These are phyloP conservation scores for Theristicus caerulescens DNA, from an alignment of 2,113 vertebrate species.

Conservation along the genomic window DNA sequence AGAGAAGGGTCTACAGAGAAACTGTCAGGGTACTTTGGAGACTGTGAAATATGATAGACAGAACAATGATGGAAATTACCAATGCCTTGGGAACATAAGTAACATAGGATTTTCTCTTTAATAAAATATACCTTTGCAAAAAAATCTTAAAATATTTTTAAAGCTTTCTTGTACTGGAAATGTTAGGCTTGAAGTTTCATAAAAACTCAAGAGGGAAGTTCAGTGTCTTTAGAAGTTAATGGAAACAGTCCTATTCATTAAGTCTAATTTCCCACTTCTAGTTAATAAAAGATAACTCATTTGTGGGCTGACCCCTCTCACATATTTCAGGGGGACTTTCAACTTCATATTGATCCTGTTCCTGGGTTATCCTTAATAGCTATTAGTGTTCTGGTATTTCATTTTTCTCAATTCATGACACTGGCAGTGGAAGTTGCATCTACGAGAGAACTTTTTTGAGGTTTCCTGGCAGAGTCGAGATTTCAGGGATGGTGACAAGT, in stretches of 20 bases:
- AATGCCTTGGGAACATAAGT: not conserved
- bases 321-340: not conserved
- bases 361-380: not conserved
- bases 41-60: not conserved
- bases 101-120: not conserved
- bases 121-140: not conserved
- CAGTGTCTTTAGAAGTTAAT: not conserved
- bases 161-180: not conserved
- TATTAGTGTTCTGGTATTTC: not conserved
- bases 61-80: not conserved
- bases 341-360: not conserved
- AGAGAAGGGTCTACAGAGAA: not conserved
- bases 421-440: not conserved
- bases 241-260: not conserved
- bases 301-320: not conserved
- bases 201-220: not conserved
- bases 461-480: not conserved
- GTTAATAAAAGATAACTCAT: not conserved
- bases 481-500: not conserved
- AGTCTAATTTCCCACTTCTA: not conserved
- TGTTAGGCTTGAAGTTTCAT: not conserved
- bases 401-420: not conserved
- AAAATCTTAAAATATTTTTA: not conserved
- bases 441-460: not conserved
- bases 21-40: not conserved